These are phyloP conservation scores for Brachypodius melanocephalos DNA, from an alignment of 2,113 vertebrate genomes.

Conservation along the genomic window DNA sequence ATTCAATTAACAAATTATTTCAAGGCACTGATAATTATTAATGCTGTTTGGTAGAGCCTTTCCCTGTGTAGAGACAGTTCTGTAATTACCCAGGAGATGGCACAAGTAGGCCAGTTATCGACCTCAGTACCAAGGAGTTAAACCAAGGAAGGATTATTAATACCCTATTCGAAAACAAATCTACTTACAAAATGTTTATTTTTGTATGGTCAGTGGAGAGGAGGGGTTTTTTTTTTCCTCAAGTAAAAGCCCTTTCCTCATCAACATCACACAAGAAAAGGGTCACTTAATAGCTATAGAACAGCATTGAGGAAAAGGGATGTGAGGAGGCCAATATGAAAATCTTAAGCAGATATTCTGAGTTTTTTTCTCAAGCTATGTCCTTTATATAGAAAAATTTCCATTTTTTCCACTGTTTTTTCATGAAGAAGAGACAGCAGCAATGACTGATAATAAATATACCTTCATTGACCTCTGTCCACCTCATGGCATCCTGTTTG, in stretches of 20 bases:
- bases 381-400: background rate
- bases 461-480: background rate
- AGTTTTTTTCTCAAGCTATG: background rate
- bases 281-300: background rate
- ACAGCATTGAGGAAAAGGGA: background rate
- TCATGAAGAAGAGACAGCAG: background rate
- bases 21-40: background rate
- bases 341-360: background rate
- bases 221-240: background rate
- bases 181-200: background rate
- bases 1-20: conserved; percentile 17
- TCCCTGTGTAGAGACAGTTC: background rate
- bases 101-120: background rate
- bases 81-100: conserved; percentile 53
- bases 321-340: background rate
- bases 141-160: background rate
- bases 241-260: background rate
- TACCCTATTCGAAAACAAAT: background rate
- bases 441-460: background rate
- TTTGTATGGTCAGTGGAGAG: background rate
- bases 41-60: background rate
- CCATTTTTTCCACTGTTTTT: background rate
- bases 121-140: background rate
- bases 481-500: background rate
- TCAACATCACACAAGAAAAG: background rate